Conservation (phyloP, 1,140 invertebrate species). For the Nixonia krombeini region DNA sequence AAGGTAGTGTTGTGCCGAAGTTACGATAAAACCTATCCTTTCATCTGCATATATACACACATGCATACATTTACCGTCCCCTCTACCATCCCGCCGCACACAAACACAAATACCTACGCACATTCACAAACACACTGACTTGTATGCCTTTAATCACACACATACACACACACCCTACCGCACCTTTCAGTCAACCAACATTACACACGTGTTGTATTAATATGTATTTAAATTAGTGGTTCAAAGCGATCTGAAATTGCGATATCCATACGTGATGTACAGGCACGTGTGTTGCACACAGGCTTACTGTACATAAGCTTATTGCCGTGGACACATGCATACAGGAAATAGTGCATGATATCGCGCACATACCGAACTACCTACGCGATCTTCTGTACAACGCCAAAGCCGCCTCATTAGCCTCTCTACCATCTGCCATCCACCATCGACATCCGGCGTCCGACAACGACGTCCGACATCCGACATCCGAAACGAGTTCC, state of each 20-base stretch:
- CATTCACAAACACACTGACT: slow-evolving; percentile 5
- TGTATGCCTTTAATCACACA: too few species aligned
- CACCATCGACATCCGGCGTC: too few species aligned
- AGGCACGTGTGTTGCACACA: slow-evolving; percentile 17
- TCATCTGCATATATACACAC: slow-evolving; percentile 24
- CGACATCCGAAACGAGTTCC: too few species aligned
- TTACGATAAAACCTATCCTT: too few species aligned
- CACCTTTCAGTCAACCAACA: slow-evolving; percentile 35
- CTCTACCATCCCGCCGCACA: too few species aligned
- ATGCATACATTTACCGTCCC: too few species aligned
- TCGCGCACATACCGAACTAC: slow-evolving; percentile 7
- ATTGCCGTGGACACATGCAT: too few species aligned
- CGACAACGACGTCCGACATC: too few species aligned
- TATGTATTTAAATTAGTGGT: slow-evolving; percentile 67
- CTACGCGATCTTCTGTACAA: background rate
- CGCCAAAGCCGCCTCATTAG: background rate
- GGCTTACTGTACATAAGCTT: too few species aligned
- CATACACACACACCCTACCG: slow-evolving; percentile 8
- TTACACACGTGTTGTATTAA: slow-evolving; percentile 63
- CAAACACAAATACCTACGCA: slow-evolving; percentile 4
- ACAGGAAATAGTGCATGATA: too few species aligned
- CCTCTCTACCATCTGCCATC: background rate
- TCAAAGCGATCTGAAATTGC: slow-evolving; percentile 61
- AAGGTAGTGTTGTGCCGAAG: too few species aligned
- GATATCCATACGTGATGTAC: slow-evolving; percentile 14